These are phyloP conservation scores for Tipula helvola DNA, from an alignment of 2,888 invertebrate genomes.

Conservation along the genomic window DNA sequence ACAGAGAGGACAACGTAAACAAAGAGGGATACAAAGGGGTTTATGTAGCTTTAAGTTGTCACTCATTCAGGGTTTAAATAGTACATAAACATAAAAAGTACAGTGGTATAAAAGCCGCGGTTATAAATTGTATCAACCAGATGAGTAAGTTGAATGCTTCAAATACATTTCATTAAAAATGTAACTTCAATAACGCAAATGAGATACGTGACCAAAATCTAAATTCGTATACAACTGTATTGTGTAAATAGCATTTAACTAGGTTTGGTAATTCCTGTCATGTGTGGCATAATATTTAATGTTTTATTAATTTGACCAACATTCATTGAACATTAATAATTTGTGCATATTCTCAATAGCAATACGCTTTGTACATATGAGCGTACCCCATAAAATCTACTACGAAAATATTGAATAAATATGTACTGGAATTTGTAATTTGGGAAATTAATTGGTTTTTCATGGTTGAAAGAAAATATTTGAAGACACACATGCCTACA, in stretches of 20 bases:
- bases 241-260: not conserved
- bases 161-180: not conserved
- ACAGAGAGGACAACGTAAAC: no score
- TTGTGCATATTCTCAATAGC: not conserved
- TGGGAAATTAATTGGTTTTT: not conserved
- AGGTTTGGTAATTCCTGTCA: not conserved
- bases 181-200: not conserved
- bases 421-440: not conserved
- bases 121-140: no score
- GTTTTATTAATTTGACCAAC: not conserved
- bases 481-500: not conserved
- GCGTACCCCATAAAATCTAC: not conserved
- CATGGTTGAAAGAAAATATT: not conserved
- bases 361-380: not conserved
- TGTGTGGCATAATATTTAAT: not conserved
- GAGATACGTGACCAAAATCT: not conserved
- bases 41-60: no score
- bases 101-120: no score
- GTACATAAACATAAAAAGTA: no score
- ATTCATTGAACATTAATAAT: not conserved
- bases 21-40: no score
- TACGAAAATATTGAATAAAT: not conserved
- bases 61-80: no score
- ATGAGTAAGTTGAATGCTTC: not conserved
- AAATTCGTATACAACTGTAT: not conserved